Base-by-base conservation (phyloP, 2,888 invertebrate species). In the Trilocha varians region DNA sequence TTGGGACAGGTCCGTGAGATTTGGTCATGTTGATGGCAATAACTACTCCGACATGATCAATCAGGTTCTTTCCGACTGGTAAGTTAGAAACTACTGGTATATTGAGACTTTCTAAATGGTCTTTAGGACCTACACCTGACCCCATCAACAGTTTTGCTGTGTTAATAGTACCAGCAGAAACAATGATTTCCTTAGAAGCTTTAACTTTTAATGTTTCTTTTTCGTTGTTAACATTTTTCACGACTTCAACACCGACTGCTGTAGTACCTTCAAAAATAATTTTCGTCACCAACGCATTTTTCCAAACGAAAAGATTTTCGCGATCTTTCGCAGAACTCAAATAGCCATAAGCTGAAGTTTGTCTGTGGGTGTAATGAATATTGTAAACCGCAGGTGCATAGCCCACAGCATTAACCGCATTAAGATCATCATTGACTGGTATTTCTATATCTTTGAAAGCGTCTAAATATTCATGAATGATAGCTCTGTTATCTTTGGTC, bases 51-150 rank as follows among this genome's bases (percentile, higher is more conserved):
- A 52, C 32, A 13, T 70, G 70, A 41, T 71, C 70, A 39, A 65
- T 62, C 9, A 67, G 47, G 39, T 68, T 67, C 44, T 62, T 48
- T 1, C 71, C 71, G 33, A 71, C 70, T 15, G 70, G 66, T 32
- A 70, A 48, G 45, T 70, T 53, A 1, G 55, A 50, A 36, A 62
- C 8, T 1, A 65, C 52, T 38, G 58, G 38, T 42, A 71, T 69
- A 8, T 50, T 46, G 34, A 63, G 50, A 18, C 49, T 44, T 33
- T 59, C 45, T n/a, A 70, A 49, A 46, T 65, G 62, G 9, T 56
- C 46, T 41, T 49, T 55, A 6, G 67, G 65, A 34, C 70, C 70
- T 5, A 71, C 51, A 36, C 70, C 70, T 13, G 70, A 70, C 11
- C 69, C 39, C 62, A 70, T 66, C 0, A 71, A 55, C 3, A 70